Evolutionary conservation across 2,888 invertebrate genomes (phyloP).

Genomic region (Bombylius discolor): DNA sequence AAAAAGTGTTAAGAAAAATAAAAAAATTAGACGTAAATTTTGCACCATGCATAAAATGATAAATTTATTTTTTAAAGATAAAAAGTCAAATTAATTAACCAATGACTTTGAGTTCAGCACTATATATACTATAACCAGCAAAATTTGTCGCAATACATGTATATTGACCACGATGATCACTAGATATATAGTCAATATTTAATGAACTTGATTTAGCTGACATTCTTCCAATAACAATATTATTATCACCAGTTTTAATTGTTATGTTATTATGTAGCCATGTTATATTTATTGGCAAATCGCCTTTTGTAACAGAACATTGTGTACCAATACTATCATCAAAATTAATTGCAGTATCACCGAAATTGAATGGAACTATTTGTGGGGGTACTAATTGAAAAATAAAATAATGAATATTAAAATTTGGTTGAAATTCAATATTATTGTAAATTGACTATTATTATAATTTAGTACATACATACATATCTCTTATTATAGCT

Average conservation of each 20-base stretch:
- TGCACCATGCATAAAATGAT: too few relatives aligned
- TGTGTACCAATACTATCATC: conserved; percentile 55
- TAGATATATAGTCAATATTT: conserved; percentile 47
- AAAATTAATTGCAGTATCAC: conserved; percentile 56
- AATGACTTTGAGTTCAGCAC: conserved; percentile 35
- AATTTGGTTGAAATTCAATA: too few relatives aligned
- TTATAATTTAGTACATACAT: too few relatives aligned
- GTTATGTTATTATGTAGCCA: conserved; percentile 45
- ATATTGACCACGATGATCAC: conserved; percentile 50
- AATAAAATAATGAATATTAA: too few relatives aligned
- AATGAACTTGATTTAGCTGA: conserved; percentile 42
- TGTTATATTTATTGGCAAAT: conserved; percentile 49
- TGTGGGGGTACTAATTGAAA: conserved; percentile 44
- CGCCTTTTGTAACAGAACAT: conserved; percentile 49
- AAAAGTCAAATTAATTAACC: conserved; percentile 19
- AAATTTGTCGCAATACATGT: conserved; percentile 49
- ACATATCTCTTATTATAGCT: too few relatives aligned
- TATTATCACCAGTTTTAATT: conserved; percentile 29
- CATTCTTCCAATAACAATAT: conserved; percentile 31
- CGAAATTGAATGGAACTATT: conserved; percentile 59
- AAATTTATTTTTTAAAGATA: too few relatives aligned
- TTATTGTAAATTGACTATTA: too few relatives aligned
- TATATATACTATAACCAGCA: conserved; percentile 40
- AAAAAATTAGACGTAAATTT: too few relatives aligned
- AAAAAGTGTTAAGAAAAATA: too few relatives aligned